Conservation (phyloP, 2,797 vertebrate genomes). For the Silurus aristotelis region DNA sequence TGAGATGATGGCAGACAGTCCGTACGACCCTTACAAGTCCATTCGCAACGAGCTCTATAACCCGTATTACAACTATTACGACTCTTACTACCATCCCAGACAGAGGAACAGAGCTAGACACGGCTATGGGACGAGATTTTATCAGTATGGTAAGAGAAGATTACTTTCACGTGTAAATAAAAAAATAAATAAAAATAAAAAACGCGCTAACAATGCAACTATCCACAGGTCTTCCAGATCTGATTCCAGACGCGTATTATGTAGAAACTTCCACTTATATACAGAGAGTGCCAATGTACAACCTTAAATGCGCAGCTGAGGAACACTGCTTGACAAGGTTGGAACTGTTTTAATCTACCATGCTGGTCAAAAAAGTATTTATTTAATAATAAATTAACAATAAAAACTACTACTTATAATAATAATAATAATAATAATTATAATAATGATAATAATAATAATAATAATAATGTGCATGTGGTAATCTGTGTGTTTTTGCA, state of each 20-base stretch:
- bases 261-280: constrained; percentile 90
- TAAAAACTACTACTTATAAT: no score
- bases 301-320: constrained; percentile 89
- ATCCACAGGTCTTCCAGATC: constrained; percentile 88
- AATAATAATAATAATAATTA: no score
- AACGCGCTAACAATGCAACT: neutral
- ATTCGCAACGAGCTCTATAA: constrained; percentile 85
- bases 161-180: neutral
- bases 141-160: constrained; percentile 82
- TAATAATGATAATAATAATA: no score
- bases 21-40: constrained; percentile 86
- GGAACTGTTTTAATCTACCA: neutral
- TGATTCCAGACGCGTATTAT: constrained; percentile 91
- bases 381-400: neutral
- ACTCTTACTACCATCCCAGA: constrained; percentile 85
- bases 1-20: constrained; percentile 85
- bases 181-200: no score
- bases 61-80: constrained; percentile 91
- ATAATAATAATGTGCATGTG: neutral
- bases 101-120: constrained; percentile 68
- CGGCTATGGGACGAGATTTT: constrained; percentile 85
- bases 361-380: neutral
- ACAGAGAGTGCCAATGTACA: constrained; percentile 92
- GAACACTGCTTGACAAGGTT: constrained; percentile 94
- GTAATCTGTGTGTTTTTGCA: neutral